Conservation (phyloP, 2,113 vertebrate species). For the Microtus richardsoni region DNA sequence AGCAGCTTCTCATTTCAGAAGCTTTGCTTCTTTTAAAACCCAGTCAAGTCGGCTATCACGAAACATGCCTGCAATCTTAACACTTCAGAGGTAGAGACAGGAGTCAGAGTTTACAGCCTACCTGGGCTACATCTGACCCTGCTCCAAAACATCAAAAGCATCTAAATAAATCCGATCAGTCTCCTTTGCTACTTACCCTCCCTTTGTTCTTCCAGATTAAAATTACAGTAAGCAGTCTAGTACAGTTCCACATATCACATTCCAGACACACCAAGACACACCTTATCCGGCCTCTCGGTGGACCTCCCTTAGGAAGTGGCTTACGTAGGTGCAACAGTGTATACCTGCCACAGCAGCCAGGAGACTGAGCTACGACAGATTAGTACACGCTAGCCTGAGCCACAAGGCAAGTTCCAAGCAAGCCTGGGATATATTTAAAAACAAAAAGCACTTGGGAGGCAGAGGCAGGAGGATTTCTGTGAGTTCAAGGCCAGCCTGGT, state of each 20-base stretch:
- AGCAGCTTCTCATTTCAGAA: background rate
- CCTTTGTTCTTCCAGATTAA: conserved; percentile 43
- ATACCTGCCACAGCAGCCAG: background rate
- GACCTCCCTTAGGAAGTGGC: background rate
- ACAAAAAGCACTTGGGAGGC: too few species aligned
- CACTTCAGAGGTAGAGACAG: background rate
- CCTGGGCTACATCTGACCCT: background rate
- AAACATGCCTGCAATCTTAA: background rate
- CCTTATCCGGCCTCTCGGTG: background rate
- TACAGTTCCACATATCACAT: background rate
- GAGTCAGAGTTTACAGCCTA: background rate
- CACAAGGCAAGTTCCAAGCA: background rate
- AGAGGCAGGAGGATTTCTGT: too few species aligned
- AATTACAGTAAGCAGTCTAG: conserved; percentile 17
- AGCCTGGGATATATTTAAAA: background rate
- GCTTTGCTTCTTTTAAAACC: conserved; percentile 30
- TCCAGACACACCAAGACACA: background rate
- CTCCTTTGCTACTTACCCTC: background rate
- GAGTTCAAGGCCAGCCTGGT: too few species aligned
- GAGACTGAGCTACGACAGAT: background rate
- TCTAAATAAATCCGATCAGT: background rate
- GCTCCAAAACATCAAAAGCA: background rate
- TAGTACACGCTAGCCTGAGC: background rate
- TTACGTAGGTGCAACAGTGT: too few species aligned
- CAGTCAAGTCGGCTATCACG: background rate